Base-by-base conservation (phyloP, 2,797 vertebrate genomes). In the Falco rusticolus region DNA sequence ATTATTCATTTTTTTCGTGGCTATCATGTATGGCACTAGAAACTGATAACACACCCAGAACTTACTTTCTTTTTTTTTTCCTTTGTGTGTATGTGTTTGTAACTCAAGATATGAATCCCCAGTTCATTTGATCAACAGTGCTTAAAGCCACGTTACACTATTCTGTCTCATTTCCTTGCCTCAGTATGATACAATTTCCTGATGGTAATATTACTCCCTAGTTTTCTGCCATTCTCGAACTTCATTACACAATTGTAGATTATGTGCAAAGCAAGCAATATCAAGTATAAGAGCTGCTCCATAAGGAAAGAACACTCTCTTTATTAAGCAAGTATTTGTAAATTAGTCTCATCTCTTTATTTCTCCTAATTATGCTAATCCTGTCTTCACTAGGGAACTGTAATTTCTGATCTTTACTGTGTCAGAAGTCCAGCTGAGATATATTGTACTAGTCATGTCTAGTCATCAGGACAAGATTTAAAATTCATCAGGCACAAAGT, bases 21-120 rank as follows among this genome's bases (percentile, higher is more conserved):
- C 9, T 66, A n/a, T 2, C 0, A 2, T 47, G 8, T 19, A 54
- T 22, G 33, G 2, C 7, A 41, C 11, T 39, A 53, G 8, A 16
- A 78, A 66, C 8, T 59, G 13, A 54, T 34, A 77, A 41, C 7
- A 64, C 11, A 5, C 2, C 11, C 50, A 48, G 37, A 56, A 74
- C 9, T 20, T 2, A 25, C 60, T 16, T 24, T 4, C 3, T 2
- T 18, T 18, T 45, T 22, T 12, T 6, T 3, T 2, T 41, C 5
- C 2, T 6, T 54, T 37, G 20, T 28, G 5, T 45, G 9, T 41
- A 24, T 51, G 7, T 71, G 37, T 37, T 37, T 37, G 5, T 47
- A 80, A 9, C 4, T 69, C 28, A 65, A 13, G 3, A 19, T 48
- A 16, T 22, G 13, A 93, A 48, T 76, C 4, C 2, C 16, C 29